Conservation (phyloP, 2,888 invertebrate genomes). For the Harmothoe impar region DNA sequence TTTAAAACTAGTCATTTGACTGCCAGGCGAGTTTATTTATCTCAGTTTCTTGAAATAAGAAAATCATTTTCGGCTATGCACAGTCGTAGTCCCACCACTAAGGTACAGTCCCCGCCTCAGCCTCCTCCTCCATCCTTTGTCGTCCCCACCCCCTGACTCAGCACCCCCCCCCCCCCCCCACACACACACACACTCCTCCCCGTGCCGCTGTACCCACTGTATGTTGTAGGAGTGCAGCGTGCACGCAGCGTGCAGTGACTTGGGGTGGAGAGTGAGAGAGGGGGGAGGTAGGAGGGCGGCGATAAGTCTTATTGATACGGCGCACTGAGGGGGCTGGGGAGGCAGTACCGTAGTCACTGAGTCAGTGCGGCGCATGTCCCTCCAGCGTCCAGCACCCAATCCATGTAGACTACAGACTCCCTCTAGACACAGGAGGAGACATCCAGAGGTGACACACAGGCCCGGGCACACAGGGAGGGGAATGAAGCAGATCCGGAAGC, state of each 20-base stretch:
- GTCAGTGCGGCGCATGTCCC: background rate
- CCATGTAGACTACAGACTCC: background rate
- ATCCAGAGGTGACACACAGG: background rate
- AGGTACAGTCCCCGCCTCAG: background rate
- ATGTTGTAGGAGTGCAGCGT: background rate
- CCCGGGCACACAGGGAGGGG: no score
- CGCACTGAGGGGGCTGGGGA: conserved; percentile 76
- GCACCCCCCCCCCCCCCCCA: background rate
- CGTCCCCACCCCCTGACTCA: background rate
- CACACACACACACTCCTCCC: background rate
- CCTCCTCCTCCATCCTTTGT: background rate
- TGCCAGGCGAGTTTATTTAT: no score
- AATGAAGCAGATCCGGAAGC: background rate
- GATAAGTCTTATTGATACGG: conserved; percentile 77
- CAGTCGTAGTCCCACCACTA: no score
- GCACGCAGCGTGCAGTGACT: background rate
- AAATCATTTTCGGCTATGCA: no score
- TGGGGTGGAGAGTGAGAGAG: background rate
- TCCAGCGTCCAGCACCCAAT: background rate
- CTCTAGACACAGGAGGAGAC: background rate
- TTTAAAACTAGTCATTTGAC: no score
- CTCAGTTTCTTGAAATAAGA: no score
- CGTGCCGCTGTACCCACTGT: background rate
- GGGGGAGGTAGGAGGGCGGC: conserved; percentile 67
- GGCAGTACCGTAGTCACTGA: conserved; percentile 78